Conservation (phyloP, 2,888 invertebrate genomes). For the Dasysyrphus tricinctus region DNA sequence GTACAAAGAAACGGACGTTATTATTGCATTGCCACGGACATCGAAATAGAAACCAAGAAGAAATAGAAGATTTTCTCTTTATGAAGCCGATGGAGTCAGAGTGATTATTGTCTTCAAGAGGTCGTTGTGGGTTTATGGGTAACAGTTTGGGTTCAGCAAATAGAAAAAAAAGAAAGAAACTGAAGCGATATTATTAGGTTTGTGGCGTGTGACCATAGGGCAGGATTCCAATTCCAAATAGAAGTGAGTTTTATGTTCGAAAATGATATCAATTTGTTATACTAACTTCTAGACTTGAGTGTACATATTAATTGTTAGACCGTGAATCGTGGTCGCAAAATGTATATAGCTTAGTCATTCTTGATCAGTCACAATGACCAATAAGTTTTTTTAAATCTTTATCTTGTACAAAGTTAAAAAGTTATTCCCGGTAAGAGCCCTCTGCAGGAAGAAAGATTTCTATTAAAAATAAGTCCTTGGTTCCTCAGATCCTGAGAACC, state of each 20-base stretch:
- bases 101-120: neutral
- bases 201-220: conserved; percentile 35
- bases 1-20: neutral
- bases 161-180: conserved; percentile 44
- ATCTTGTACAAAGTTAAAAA: too few relatives aligned
- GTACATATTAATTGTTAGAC: too few relatives aligned
- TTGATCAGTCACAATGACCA: too few relatives aligned
- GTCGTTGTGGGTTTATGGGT: neutral
- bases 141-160: neutral
- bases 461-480: too few relatives aligned
- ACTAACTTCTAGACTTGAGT: too few relatives aligned
- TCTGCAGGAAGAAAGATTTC: too few relatives aligned
- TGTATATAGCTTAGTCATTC: too few relatives aligned
- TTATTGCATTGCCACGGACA: neutral
- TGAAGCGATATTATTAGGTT: conserved; percentile 51
- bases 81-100: conserved; percentile 16
- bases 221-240: neutral
- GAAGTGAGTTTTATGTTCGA: conserved; percentile 1
- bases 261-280: conserved; percentile 7
- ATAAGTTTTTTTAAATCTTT: too few relatives aligned
- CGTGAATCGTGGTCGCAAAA: too few relatives aligned
- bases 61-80: conserved; percentile 12
- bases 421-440: too few relatives aligned
- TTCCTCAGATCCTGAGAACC: too few relatives aligned
- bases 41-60: conserved; percentile 1